phyloP scores from a whole-genome alignment of 2,113 vertebrate genomes.

The Corynorhinus townsendii region DNA sequence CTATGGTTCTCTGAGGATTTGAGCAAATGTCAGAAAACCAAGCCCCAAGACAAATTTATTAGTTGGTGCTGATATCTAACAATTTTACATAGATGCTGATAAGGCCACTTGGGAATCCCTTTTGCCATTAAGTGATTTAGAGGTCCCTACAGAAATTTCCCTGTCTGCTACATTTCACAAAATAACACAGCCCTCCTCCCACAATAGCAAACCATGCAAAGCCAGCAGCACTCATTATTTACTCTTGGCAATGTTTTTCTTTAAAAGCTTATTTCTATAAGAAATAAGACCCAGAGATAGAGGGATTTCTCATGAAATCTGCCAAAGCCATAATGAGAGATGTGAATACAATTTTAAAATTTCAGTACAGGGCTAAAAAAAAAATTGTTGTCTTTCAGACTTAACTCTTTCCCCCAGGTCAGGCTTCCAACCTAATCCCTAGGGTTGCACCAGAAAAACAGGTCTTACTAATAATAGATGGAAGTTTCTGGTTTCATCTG shows the following conservation, averaged over 20 bases:
- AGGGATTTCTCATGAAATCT: constrained; percentile 40
- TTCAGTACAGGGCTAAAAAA: not conserved
- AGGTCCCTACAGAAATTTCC: constrained; percentile 75
- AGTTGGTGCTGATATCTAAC: constrained; percentile 79
- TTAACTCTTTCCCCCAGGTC: not conserved
- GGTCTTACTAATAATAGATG: not conserved
- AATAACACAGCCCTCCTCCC: not conserved
- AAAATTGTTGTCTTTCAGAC: not conserved
- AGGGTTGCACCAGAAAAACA: not conserved
- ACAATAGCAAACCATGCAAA: not conserved
- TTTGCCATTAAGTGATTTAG: constrained; percentile 83
- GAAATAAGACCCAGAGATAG: constrained; percentile 1
- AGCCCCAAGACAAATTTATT: constrained; percentile 83
- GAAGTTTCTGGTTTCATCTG: not conserved
- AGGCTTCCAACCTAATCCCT: not conserved
- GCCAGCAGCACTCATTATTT: constrained; percentile 24
- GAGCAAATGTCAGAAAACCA: constrained; percentile 82
- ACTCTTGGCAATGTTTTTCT: constrained; percentile 33
- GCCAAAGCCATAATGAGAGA: constrained; percentile 15
- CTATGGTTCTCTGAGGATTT: constrained; percentile 82
- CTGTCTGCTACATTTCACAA: constrained; percentile 65
- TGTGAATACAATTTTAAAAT: not conserved
- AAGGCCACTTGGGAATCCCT: constrained; percentile 78
- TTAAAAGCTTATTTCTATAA: constrained; percentile 29
- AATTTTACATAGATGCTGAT: constrained; percentile 81